A percentile compares a stretch with the other conserved stretches of the same genome.
These are phyloP conservation scores for Ceyx melanurus DNA, from an alignment of 2,113 vertebrate species.

Conservation along the genomic window DNA sequence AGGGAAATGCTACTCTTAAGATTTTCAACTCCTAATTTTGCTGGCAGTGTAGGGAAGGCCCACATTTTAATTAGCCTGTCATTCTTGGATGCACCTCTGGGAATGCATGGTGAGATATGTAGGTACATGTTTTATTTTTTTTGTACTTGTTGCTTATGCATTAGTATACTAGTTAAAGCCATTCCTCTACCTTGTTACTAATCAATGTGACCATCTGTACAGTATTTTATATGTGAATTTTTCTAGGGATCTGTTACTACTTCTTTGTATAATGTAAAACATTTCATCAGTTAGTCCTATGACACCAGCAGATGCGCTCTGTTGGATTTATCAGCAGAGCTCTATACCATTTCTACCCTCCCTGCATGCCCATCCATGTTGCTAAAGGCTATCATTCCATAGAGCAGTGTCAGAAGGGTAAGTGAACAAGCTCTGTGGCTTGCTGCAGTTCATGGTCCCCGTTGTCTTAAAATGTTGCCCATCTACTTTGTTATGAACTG, in stretches of 20 bases:
- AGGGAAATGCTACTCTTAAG: background rate
- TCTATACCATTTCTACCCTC: background rate
- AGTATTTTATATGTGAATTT: conserved; percentile 52
- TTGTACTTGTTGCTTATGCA: background rate
- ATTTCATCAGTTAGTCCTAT: background rate
- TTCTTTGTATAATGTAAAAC: background rate
- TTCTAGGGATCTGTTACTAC: conserved; percentile 12
- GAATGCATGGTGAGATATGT: conserved; percentile 10
- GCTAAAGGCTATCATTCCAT: background rate
- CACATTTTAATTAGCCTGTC: conserved; percentile 5
- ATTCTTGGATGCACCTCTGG: background rate
- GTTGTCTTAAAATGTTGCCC: background rate
- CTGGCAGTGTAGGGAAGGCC: background rate
- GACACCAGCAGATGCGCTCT: conserved; percentile 43
- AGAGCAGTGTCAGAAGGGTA: background rate
- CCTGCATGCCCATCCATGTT: background rate
- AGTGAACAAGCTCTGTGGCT: background rate
- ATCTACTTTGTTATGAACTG: background rate
- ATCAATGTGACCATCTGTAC: background rate
- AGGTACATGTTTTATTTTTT: background rate
- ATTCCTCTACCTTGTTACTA: background rate
- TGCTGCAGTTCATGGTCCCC: fast-evolving
- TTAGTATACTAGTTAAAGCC: background rate
- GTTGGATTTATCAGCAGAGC: background rate
- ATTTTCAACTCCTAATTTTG: conserved; percentile 22